Base-by-base conservation (phyloP, 2,888 invertebrate genomes). In the Octonoba sinensis region DNA sequence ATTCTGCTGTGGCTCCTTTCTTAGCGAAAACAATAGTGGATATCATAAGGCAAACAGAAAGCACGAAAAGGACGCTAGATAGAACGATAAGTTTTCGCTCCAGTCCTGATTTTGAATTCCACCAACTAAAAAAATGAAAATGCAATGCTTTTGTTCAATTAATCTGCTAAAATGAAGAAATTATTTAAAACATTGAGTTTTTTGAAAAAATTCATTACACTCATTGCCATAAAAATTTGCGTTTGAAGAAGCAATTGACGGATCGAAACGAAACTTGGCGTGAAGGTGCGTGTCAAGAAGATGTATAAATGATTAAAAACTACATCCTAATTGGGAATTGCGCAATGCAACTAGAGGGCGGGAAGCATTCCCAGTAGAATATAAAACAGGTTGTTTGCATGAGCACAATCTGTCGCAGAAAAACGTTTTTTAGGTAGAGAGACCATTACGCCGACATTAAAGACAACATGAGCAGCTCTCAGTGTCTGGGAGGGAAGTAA, bases 391-490 rank as follows among this genome's bases (percentile, higher is more conserved):
- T 24, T 24, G 20, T 59, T 59, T 59, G 18, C 2, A 20, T 59
- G 1, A 24, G 4, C 8, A 24, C 24, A 59, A 59, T 67, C 54
- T 54, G 8, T 16, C 36, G 56, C 56, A 18, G 56, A 54, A 16
- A 20, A 20, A 24, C 54, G 54, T 20, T 54, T 57, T 44, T 59
- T 3, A 44, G 24, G 46, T 57, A 20, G 13, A 54, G 15, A 46
- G 24, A 11, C 44, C 57, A 6, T 70, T 57, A 59, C 3, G 3
- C 46, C 22, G 46, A 51, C 20, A 46, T 44, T 18, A 24, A 46
- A 71, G 71, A 24, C 47, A 59, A 49, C 49, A 60, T 59, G 15
- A 71, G n/a, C 60, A 60, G 71, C 49, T 49, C 47, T 49, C n/a
- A 47, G 71, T 22, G 60, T 71, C 36, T 12, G 24, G 60, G 27